phyloP scores from a whole-genome alignment of 2,113 vertebrate genomes.

The Litocranius walleri region DNA sequence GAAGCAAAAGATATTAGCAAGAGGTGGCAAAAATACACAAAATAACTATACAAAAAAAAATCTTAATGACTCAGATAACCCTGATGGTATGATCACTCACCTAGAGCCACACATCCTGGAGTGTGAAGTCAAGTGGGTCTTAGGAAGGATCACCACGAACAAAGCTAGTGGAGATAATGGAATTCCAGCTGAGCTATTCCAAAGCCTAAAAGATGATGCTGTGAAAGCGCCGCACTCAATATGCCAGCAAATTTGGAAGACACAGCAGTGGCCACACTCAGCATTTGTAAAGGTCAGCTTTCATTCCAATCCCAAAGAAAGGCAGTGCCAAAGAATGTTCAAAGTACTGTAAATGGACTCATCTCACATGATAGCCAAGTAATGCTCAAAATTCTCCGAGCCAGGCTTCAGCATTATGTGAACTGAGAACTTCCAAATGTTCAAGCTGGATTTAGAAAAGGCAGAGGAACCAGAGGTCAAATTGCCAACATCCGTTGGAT shows the following conservation, averaged over 20 bases:
- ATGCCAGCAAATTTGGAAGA: neutral
- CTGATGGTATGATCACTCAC: neutral
- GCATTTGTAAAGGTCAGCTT: neutral
- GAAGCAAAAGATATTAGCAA: neutral
- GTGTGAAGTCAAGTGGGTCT: neutral
- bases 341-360: neutral
- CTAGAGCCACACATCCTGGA: neutral
- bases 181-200: neutral
- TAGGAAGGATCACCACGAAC: neutral
- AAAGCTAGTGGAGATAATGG: neutral
- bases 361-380: neutral
- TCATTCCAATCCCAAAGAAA: neutral
- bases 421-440: neutral
- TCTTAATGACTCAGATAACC: neutral
- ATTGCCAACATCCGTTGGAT: neutral
- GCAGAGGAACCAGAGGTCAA: neutral
- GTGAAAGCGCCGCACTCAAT: neutral
- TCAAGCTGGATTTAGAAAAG: neutral
- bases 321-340: neutral
- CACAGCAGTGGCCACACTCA: neutral
- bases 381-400: neutral
- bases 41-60: neutral
- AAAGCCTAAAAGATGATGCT: neutral
- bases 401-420: neutral
- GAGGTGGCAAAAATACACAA: neutral